Conservation (phyloP, 2,888 invertebrate genomes). For the Synergus umbraculus region DNA sequence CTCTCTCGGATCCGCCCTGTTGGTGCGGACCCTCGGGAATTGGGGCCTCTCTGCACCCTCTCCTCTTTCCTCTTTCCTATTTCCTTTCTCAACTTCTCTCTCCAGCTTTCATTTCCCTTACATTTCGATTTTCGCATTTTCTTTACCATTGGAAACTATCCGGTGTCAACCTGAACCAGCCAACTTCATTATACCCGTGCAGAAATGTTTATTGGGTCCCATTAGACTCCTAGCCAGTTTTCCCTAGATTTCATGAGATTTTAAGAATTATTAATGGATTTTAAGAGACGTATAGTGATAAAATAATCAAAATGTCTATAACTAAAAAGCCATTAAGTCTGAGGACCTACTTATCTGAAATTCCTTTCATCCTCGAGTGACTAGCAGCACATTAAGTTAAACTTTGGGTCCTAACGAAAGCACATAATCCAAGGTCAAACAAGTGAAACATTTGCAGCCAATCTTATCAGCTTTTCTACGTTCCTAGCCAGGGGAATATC, state of each 20-base stretch:
- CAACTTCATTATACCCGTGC: too few species aligned
- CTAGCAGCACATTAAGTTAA: not conserved
- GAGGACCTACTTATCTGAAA: not conserved
- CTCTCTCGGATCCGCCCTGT: slow-evolving; percentile 69
- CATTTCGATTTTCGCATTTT: slow-evolving; percentile 44
- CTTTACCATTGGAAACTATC: slow-evolving; percentile 46
- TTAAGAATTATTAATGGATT: too few species aligned
- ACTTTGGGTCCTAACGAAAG: not conserved
- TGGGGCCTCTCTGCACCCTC: slow-evolving; percentile 52
- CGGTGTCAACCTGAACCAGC: slow-evolving; percentile 47
- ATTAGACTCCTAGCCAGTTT: too few species aligned
- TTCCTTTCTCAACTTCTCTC: slow-evolving; percentile 2
- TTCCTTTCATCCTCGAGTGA: not conserved
- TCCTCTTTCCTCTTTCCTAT: slow-evolving; percentile 58
- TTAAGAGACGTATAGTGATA: too few species aligned
- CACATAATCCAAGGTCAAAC: slow-evolving; percentile 49
- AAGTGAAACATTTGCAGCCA: slow-evolving; percentile 56
- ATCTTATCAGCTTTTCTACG: slow-evolving; percentile 50
- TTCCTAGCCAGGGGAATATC: slow-evolving; percentile 42
- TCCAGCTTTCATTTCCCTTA: slow-evolving; percentile 38
- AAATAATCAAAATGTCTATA: too few species aligned
- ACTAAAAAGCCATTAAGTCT: too few species aligned
- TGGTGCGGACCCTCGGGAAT: slow-evolving; percentile 53
- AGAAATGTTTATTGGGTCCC: too few species aligned
- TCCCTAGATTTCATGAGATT: too few species aligned